A percentile compares a stretch with the other conserved stretches of the same genome.
Conservation (phyloP, 1,140 invertebrate genomes). For the Phymastichus coffea region DNA sequence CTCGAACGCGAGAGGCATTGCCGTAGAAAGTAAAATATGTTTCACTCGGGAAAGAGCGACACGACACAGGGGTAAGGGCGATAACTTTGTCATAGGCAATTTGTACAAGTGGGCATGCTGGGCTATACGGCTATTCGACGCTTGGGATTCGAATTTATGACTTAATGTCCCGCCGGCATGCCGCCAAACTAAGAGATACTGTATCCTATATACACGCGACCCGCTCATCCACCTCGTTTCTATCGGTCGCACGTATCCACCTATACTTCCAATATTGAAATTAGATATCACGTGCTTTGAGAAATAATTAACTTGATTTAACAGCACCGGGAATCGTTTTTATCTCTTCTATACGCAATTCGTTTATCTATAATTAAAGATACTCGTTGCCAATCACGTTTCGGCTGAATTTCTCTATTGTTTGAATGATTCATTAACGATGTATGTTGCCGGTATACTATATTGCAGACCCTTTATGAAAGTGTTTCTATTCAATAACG, state of each 20-base stretch:
- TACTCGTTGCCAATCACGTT: too few relatives aligned
- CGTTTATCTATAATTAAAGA: too few relatives aligned
- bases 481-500: too few relatives aligned
- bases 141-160: conserved; percentile 54
- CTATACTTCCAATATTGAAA: conserved; percentile 12
- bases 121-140: conserved; percentile 47
- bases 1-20: too few relatives aligned
- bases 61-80: too few relatives aligned
- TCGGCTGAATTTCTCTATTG: too few relatives aligned
- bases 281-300: conserved; percentile 12
- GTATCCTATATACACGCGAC: neutral
- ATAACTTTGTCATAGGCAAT: conserved; percentile 59
- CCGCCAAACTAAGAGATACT: neutral
- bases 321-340: too few relatives aligned
- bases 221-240: neutral
- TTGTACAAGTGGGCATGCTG: conserved; percentile 50
- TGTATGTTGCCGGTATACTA: too few relatives aligned
- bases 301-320: too few relatives aligned
- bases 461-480: too few relatives aligned
- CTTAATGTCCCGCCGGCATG: conserved; percentile 39
- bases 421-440: too few relatives aligned
- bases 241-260: conserved; percentile 9
- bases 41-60: conserved; percentile 32
- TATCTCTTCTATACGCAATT: too few relatives aligned
- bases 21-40: conserved; percentile 37